These are phyloP conservation scores for Falcunculus frontatus DNA, from an alignment of 2,113 vertebrate species.

Conservation along the genomic window DNA sequence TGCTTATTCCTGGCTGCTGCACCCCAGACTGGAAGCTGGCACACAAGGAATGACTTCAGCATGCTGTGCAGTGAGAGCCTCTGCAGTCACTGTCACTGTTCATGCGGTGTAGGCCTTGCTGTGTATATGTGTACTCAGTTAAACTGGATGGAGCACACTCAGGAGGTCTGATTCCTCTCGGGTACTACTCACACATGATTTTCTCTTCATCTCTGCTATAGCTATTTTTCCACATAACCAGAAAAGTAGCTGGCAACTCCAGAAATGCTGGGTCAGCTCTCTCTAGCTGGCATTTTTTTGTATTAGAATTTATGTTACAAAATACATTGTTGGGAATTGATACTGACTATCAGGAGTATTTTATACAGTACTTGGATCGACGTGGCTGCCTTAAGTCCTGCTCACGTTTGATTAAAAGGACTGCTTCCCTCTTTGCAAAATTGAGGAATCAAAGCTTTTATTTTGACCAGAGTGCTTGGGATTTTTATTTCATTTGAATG, in stretches of 20 bases:
- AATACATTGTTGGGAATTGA: background rate
- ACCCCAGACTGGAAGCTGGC: background rate
- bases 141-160: background rate
- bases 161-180: background rate
- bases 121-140: accelerated
- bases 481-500: background rate
- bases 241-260: background rate
- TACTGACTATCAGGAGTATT: background rate
- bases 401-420: background rate
- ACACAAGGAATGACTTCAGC: background rate
- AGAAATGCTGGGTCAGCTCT: background rate
- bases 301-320: background rate
- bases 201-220: background rate
- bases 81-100: background rate
- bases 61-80: background rate
- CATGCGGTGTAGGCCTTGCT: background rate
- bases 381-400: background rate
- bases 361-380: background rate
- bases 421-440: background rate
- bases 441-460: background rate
- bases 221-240: background rate
- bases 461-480: background rate
- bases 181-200: accelerated
- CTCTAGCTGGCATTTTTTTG: background rate
- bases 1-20: background rate